These are phyloP conservation scores for Okapia johnstoni DNA, from an alignment of 2,113 vertebrate genomes.

Conservation along the genomic window DNA sequence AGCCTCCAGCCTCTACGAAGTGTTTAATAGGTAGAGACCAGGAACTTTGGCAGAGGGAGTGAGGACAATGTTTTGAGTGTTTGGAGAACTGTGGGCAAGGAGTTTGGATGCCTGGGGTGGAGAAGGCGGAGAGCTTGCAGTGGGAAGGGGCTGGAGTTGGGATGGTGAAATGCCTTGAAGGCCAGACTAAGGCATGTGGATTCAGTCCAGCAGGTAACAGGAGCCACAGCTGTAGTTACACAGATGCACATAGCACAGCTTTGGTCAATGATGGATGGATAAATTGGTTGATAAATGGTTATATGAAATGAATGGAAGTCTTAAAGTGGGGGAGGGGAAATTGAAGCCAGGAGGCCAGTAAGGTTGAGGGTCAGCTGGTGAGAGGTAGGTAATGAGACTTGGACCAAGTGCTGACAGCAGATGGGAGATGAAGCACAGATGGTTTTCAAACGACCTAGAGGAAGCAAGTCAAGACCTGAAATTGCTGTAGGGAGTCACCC, in stretches of 20 bases:
- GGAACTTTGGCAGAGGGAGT: neutral
- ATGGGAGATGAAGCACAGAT: neutral
- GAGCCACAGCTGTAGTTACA: too few relatives aligned
- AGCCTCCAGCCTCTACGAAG: neutral
- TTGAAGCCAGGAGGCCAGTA: neutral
- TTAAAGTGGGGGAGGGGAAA: neutral
- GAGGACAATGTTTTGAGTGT: neutral
- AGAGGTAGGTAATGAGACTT: neutral
- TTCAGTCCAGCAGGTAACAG: neutral
- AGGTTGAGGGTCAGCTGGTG: neutral
- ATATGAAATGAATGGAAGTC: neutral
- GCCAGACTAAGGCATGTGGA: neutral
- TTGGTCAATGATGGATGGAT: neutral
- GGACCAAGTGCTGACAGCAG: neutral
- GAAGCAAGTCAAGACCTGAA: neutral
- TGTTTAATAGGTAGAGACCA: neutral
- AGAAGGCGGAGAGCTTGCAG: neutral
- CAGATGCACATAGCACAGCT: rapidly evolving
- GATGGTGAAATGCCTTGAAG: neutral
- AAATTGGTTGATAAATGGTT: rapidly evolving
- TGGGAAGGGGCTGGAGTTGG: neutral
- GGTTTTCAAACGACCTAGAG: neutral
- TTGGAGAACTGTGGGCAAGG: neutral
- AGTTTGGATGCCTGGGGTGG: neutral
- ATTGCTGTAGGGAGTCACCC: neutral